A percentile compares a stretch with the other conserved stretches of the same genome.
phyloP scores from a whole-genome alignment of 2,888 invertebrate species.

The Ichneumoninae sp. region DNA sequence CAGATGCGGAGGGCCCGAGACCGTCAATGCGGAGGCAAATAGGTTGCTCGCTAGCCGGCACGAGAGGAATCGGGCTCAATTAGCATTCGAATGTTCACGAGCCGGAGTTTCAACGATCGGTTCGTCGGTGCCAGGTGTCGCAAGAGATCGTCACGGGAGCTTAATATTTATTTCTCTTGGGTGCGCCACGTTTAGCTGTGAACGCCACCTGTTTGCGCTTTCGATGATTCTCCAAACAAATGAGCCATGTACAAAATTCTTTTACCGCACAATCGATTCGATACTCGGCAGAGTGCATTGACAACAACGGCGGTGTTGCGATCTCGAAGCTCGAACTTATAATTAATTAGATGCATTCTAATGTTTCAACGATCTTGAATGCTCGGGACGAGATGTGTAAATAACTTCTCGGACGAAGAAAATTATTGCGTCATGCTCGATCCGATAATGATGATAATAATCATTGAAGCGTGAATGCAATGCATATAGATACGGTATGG shows the following conservation, averaged over 20 bases:
- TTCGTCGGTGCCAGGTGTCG: constrained; percentile 41
- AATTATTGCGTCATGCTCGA: constrained; percentile 62
- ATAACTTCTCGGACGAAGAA: constrained; percentile 41
- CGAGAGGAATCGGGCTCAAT: constrained; percentile 47
- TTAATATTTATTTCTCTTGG: constrained; percentile 15
- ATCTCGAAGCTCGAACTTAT: constrained; percentile 1
- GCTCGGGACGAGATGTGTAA: constrained; percentile 43
- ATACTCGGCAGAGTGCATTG: neutral
- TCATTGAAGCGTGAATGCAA: constrained; percentile 59
- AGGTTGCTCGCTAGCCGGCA: constrained; percentile 23
- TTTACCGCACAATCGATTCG: neutral
- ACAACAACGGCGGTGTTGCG: neutral
- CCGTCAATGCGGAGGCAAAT: constrained; percentile 13
- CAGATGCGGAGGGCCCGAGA: constrained; percentile 8
- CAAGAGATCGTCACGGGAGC: constrained; percentile 10
- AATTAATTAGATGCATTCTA: constrained; percentile 18
- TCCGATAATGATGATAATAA: constrained; percentile 48
- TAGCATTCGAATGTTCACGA: constrained; percentile 54
- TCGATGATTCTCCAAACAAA: neutral
- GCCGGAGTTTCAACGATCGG: constrained; percentile 32
- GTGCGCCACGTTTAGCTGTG: neutral
- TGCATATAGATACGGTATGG: constrained; percentile 33
- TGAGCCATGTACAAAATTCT: neutral
- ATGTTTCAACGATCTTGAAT: constrained; percentile 18
- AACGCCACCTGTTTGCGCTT: neutral